Conservation (phyloP, 2,797 vertebrate species). For the Myiotriccus ornatus region DNA sequence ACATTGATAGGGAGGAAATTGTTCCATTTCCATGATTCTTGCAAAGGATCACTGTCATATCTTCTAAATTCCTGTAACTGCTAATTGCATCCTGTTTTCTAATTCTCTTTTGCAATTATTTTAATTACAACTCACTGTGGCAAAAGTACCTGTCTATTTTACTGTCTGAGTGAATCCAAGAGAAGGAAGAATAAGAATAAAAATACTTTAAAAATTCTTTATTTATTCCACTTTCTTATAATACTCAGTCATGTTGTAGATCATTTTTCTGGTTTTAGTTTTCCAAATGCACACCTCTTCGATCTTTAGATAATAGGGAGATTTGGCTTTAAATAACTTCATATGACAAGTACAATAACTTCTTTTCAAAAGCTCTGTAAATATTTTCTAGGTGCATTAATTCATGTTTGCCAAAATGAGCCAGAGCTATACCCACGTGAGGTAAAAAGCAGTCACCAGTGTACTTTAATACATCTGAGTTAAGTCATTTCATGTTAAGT, state of each 20-base stretch:
- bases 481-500: not conserved
- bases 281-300: not conserved
- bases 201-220: rapidly evolving
- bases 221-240: not conserved
- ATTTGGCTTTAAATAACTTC: not conserved
- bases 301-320: not conserved
- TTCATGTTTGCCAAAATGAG: not conserved
- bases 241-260: not conserved
- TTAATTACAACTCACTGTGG: not conserved
- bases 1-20: not conserved
- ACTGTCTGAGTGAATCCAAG: not conserved
- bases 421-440: not conserved
- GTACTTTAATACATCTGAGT: not conserved
- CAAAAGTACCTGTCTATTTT: not conserved
- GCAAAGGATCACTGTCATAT: not conserved
- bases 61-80: not conserved
- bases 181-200: not conserved
- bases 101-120: not conserved
- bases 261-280: not conserved
- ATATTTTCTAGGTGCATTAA: not conserved
- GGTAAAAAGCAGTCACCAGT: not conserved
- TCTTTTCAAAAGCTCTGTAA: not conserved
- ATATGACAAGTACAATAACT: not conserved
- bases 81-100: not conserved
- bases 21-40: not conserved